Percentiles rank a stretch among this genome's conserved stretches.
phyloP scores from a whole-genome alignment of 1,140 invertebrate species.

The Parapsyche elsis region DNA sequence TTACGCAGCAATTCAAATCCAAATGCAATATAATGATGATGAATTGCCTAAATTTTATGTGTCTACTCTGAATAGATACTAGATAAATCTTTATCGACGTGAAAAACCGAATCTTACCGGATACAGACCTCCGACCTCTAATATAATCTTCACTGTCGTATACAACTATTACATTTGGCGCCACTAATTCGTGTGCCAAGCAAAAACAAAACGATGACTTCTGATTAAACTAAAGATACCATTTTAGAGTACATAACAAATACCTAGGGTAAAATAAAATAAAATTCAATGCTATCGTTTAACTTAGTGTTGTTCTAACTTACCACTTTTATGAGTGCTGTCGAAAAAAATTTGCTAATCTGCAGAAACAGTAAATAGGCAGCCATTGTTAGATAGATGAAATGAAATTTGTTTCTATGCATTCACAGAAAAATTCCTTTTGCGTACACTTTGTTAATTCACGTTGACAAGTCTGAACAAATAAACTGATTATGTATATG shows the following conservation, averaged over 20 bases:
- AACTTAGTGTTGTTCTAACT: too few species aligned
- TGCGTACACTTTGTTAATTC: neutral
- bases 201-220: constrained; percentile 3
- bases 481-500: neutral
- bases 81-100: neutral
- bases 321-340: too few species aligned
- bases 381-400: too few species aligned
- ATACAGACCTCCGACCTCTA: constrained; percentile 17
- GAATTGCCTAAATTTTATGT: neutral
- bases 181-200: constrained; percentile 11
- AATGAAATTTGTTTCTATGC: too few species aligned
- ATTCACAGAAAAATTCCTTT: too few species aligned
- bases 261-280: neutral
- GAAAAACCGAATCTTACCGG: neutral
- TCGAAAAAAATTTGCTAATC: too few species aligned
- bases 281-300: too few species aligned
- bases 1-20: neutral
- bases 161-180: constrained; percentile 3
- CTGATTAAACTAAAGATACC: neutral
- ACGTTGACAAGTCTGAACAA: neutral
- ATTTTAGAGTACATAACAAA: neutral
- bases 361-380: too few species aligned
- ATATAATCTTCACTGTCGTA: constrained; percentile 2
- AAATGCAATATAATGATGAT: neutral
- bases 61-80: neutral